Base-by-base conservation (phyloP, 2,113 vertebrate genomes). In the Symphodus melops region DNA sequence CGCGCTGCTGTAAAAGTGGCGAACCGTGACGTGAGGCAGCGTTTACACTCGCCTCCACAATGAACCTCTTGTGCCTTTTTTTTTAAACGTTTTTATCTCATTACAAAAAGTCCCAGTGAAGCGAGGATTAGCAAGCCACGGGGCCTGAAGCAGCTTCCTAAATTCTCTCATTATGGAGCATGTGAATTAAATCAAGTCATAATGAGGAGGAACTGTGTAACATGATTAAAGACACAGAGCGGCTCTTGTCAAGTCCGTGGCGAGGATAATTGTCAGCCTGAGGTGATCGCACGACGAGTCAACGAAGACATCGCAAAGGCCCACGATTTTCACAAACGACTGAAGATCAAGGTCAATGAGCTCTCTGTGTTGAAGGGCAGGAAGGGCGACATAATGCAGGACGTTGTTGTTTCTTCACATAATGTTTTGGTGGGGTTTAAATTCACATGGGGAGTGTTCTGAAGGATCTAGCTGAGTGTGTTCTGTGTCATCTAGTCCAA, bases 401-500 rank as follows among this genome's bases (percentile, higher is more conserved):
- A 49, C 44, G 55, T 49, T 5, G 33, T 41, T 20, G 51, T 55
- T 46, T 33, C 1, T 36, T 4, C 13, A 8, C 14, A 42, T 59
- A 52, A 17, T 67, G 48, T 72, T 49, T 57, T 33, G 25, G 21
- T 10, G 0, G 1, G 28, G 33, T 49, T 4, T 62, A 33, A 33
- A 33, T 6, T 33, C 28, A 33, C 28, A 36, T 53, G 1, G 20
- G 17, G 9, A 44, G 44, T 48, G 5, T 17, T 19, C 46, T 48
- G 11, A 65, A 49, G 55, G 5, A n/a, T 64, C 19, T 41, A 54
- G 11, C 46, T 7, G 19, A 9, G 77, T 21, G 1, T 66, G 16
- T 72, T 68, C 37, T 73, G 0, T 72, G 25, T 53, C 13, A 79
- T 92, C 59, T 84, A 99, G 98, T 83, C 83, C 96, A 61, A 99